phyloP scores from a whole-genome alignment of 1,140 invertebrate genomes.

The Drosophila miranda region DNA sequence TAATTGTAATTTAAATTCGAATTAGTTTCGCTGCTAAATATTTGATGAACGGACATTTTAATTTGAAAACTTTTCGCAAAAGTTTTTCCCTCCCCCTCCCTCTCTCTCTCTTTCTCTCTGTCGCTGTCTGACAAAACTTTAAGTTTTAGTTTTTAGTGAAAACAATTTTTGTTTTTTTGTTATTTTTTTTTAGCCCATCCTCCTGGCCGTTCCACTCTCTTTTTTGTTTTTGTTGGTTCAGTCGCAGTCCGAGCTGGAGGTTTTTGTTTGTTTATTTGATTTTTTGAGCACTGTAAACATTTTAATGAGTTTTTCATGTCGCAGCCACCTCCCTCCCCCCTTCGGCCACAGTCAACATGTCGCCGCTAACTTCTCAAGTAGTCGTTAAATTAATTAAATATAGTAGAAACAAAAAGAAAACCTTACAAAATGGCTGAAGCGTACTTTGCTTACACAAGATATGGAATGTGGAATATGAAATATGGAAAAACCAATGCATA shows the following conservation, averaged over 20 bases:
- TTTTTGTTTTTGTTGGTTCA: conserved; percentile 23
- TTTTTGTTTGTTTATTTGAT: conserved; percentile 71
- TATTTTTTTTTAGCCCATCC: conserved; percentile 19
- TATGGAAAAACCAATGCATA: conserved; percentile 38
- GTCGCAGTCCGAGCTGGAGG: conserved; percentile 27
- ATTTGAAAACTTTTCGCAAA: conserved; percentile 58
- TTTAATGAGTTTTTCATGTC: conserved; percentile 82
- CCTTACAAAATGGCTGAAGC: conserved; percentile 33
- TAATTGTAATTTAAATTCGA: conserved; percentile 64
- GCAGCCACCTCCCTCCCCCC: conserved; percentile 7
- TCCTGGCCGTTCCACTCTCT: conserved; percentile 10
- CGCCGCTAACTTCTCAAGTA: conserved; percentile 77
- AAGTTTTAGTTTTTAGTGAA: conserved; percentile 54
- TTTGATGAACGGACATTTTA: conserved; percentile 63
- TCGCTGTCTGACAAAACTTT: conserved; percentile 29
- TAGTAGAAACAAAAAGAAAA: conserved; percentile 47
- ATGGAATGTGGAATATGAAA: not conserved
- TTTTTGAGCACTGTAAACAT: conserved; percentile 79
- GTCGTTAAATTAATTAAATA: conserved; percentile 82
- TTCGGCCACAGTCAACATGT: conserved; percentile 38
- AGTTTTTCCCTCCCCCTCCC: conserved; percentile 4
- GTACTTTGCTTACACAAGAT: conserved; percentile 3
- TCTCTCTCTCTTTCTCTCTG: conserved; percentile 1
- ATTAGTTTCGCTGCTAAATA: conserved; percentile 62
- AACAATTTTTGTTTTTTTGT: conserved; percentile 67